A percentile compares a stretch with the other conserved stretches of the same genome.
Evolutionary conservation across 2,888 invertebrate species (phyloP).

Genomic region (Nematopogon swammerdamellus): DNA sequence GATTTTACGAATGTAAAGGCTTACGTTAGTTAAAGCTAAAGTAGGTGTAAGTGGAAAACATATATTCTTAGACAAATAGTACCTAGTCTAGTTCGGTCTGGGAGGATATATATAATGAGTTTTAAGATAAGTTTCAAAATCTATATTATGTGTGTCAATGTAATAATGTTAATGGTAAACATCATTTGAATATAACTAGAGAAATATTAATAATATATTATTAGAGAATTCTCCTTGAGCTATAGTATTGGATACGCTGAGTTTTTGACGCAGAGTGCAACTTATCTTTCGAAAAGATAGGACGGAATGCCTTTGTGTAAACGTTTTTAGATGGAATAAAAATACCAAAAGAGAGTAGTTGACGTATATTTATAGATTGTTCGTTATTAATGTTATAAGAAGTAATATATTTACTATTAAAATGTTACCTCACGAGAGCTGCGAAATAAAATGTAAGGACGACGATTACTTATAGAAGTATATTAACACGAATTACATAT

Average conservation of each 20-base stretch:
- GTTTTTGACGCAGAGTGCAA: no score
- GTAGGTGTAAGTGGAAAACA: not conserved
- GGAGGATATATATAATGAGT: not conserved
- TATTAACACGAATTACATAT: slow-evolving; percentile 1
- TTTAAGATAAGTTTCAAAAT: not conserved
- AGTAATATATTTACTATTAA: slow-evolving; percentile 18
- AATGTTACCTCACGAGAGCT: slow-evolving; percentile 16
- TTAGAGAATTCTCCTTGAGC: not conserved
- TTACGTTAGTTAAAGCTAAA: not conserved
- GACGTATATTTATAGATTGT: slow-evolving; percentile 1
- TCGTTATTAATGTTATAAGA: slow-evolving; percentile 11
- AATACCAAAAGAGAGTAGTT: not conserved
- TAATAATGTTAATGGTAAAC: not conserved
- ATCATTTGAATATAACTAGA: not conserved
- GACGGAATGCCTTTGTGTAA: not conserved
- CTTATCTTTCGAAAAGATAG: not conserved
- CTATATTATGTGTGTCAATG: slow-evolving; percentile 1
- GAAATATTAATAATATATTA: not conserved
- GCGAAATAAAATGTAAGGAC: slow-evolving; percentile 8
- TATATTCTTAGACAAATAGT: not conserved
- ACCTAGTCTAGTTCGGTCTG: not conserved
- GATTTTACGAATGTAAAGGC: slow-evolving; percentile 2
- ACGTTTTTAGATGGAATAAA: not conserved
- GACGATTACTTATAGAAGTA: slow-evolving; percentile 2
- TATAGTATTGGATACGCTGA: no score